Evolutionary conservation across 2,113 vertebrate species (phyloP).

Genomic region (Equus przewalskii): DNA sequence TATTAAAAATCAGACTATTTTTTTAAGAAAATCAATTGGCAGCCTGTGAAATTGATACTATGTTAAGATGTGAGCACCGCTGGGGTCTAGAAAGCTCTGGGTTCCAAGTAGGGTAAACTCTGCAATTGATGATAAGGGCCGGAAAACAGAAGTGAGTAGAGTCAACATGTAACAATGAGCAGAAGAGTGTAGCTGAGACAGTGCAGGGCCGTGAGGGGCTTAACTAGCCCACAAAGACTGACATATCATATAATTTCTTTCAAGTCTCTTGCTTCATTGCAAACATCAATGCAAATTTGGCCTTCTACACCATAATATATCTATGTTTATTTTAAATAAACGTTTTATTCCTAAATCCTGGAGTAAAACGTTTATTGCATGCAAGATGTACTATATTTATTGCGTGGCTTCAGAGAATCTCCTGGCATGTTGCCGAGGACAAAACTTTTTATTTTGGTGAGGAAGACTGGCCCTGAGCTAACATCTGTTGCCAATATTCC

Average conservation of each 20-base stretch:
- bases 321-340: not conserved
- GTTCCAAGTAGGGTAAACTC: not conserved
- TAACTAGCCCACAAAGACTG: not conserved
- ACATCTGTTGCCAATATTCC: no score
- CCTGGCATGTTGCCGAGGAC: not conserved
- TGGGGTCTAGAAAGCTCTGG: not conserved
- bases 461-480: no score
- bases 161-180: not conserved
- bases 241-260: not conserved
- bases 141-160: not conserved
- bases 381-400: not conserved
- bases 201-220: not conserved
- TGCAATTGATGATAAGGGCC: not conserved
- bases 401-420: not conserved
- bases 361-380: not conserved
- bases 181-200: not conserved
- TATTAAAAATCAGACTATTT: not conserved
- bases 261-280: not conserved
- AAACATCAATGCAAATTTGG: not conserved
- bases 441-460: not conserved
- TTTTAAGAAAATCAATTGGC: not conserved
- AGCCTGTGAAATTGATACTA: not conserved
- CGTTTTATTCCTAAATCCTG: not conserved
- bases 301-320: not conserved
- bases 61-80: not conserved